Base-by-base conservation (phyloP, 2,113 vertebrate genomes). In the Acanthisitta chloris region DNA sequence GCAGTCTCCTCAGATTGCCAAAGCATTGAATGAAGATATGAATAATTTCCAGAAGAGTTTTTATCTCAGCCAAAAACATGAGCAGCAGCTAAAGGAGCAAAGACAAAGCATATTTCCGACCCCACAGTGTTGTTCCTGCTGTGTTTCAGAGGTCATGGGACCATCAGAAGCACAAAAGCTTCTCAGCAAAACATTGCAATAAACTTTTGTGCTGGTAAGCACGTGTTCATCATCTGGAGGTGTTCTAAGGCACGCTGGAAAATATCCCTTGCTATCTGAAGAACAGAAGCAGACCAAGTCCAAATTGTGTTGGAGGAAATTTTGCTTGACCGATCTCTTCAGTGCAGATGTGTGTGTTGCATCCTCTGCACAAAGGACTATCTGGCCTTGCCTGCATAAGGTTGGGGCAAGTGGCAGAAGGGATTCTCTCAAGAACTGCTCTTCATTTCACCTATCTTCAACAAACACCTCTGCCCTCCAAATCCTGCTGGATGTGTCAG, bases 241-340 rank as follows among this genome's bases (percentile, higher is more conserved):
- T 73, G 20, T 46, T 61, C 58, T 45, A 81, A 66, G 52, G 31
- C 25, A 36, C 0, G 1, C 3, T 0, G 0, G 28, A 85, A 91
- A 90, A 82, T 29, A 28, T 4, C 38, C 12, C 16, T 80, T 0
- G 0, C 25, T 48, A 16, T 43, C 74, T 69, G 57, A 79, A 81
- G 55, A 83, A 46, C 46, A 73, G 62, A 65, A 70, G 57, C 1
- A 3, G 15, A 8, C 26, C 42, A 69, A 40, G 40, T 52, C 43
- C 57, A 76, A 57, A 84, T 8, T 18, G 17, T n/a, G 26, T 9
- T 1, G 0, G 36, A 59, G 65, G 52, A 78, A 34, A n/a, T 61
- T 93, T 84, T 67, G 14, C 43, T 36, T 91, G 48, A 46, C 20
- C 0, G 0, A 15, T 28, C 21, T 76, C 31, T 55, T 40, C 36